Conservation (phyloP, 2,113 vertebrate species). For the Sapayoa aenigma region DNA sequence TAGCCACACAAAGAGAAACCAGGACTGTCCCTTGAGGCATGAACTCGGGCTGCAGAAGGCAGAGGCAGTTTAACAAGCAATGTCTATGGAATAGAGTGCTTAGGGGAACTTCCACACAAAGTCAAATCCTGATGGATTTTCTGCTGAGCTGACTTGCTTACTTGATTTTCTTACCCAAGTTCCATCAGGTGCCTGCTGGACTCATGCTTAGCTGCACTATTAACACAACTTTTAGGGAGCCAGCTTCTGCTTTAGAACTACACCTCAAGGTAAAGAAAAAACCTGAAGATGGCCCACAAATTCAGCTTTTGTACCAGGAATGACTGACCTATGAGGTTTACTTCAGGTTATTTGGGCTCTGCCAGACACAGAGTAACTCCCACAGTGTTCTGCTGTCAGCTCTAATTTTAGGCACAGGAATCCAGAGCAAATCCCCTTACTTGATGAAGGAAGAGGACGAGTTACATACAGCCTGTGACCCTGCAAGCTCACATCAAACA, state of each 20-base stretch:
- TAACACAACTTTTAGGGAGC: neutral
- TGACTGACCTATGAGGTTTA: neutral
- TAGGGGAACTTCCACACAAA: neutral
- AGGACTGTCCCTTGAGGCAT: neutral
- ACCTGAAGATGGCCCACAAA: neutral
- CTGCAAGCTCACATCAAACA: neutral
- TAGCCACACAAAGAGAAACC: neutral
- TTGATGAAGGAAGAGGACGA: neutral
- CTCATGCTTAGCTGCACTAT: neutral
- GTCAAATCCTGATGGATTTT: neutral
- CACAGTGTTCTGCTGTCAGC: neutral
- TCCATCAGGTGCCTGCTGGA: neutral
- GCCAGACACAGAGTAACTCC: neutral
- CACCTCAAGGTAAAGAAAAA: neutral
- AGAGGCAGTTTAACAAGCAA: neutral
- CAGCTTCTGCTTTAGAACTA: neutral
- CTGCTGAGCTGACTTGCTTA: neutral
- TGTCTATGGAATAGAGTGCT: neutral
- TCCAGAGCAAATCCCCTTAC: neutral
- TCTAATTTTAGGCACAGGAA: slow-evolving; percentile 19
- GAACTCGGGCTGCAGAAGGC: neutral
- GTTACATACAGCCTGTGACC: neutral
- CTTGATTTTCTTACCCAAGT: neutral
- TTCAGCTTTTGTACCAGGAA: neutral
- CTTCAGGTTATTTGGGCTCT: neutral